Conservation (phyloP, 2,113 vertebrate species). For the Gadus chalcogrammus region DNA sequence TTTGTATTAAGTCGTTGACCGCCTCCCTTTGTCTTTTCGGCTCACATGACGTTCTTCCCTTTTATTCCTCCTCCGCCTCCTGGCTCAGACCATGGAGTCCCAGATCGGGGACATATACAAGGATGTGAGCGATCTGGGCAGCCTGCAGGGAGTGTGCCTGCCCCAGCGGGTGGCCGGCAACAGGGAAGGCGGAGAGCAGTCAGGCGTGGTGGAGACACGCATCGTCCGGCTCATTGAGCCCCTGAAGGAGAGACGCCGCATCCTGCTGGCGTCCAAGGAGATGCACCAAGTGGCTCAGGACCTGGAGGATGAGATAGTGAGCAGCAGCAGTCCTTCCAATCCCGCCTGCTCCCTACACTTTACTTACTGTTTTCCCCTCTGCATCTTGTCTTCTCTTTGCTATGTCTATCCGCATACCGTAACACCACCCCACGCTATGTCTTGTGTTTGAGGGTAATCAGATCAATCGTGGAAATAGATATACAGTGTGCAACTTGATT, state of each 20-base stretch:
- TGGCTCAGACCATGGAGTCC: conserved; percentile 81
- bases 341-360: neutral
- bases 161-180: conserved; percentile 78
- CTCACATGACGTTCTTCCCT: conserved; percentile 33
- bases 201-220: conserved; percentile 73
- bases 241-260: conserved; percentile 79
- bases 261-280: conserved; percentile 87
- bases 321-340: conserved; percentile 32
- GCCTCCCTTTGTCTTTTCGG: conserved; percentile 10
- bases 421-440: neutral
- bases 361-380: neutral
- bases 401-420: neutral
- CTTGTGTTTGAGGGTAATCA: neutral
- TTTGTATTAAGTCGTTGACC: conserved; percentile 22
- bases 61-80: neutral
- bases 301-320: conserved; percentile 91
- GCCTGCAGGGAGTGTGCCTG: conserved; percentile 75
- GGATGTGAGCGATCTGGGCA: conserved; percentile 69
- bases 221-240: conserved; percentile 83
- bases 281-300: conserved; percentile 90
- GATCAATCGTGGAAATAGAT: neutral
- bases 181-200: conserved; percentile 73
- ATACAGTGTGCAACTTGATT: neutral
- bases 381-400: neutral
- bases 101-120: conserved; percentile 84